Base-by-base conservation (phyloP, 2,888 invertebrate species). In the Hemicrepidius hirtus region DNA sequence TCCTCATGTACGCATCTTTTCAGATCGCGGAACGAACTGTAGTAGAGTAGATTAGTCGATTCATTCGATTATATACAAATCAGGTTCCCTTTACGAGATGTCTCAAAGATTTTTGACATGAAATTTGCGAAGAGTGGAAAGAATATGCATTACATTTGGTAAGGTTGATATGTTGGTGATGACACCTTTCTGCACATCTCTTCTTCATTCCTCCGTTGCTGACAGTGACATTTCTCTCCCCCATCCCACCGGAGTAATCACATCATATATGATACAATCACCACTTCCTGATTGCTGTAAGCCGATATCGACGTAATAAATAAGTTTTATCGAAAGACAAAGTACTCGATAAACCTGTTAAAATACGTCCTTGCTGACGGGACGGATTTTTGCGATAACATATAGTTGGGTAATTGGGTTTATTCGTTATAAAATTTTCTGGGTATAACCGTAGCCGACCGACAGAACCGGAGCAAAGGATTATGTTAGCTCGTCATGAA, bases 211-310 rank as follows among this genome's bases (percentile, higher is more conserved):
- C 46, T 44, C 18, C 55, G 24, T 32, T 32, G 13, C 44, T 57
- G 57, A 57, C 59, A 13, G 67, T 59, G 67, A 67, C 67, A 59
- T 59, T 59, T 28, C 28, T 57, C n/a, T 63, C 35, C 35, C 24
- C 50, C 40, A 40, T 32, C 28, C 37, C 37, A 21, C 24, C 10
- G 20, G 20, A 53, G 40, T 65, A 65, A 65, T 65, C 64, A 65
- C 53, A 53, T 67, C 57, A 44, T 59, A 64, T 37, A 59, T 59
- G 49, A 57, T 59, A 67, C 57, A 67, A 67, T 67, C 46, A 53
- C 59, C 18, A 49, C 41, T 67, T 67, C 37, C 46, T 66, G 40
- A 67, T 67, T 57, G 44, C 60, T 40, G 62, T 57, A 40, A 57
- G 16, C 41, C 40, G 60, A 60, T 60, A 60, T 44, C n/a, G 60